Percentiles rank a stretch among this genome's conserved stretches.
Evolutionary conservation across 2,797 vertebrate genomes (phyloP).

Genomic region (Periophthalmus magnuspinnatus): DNA sequence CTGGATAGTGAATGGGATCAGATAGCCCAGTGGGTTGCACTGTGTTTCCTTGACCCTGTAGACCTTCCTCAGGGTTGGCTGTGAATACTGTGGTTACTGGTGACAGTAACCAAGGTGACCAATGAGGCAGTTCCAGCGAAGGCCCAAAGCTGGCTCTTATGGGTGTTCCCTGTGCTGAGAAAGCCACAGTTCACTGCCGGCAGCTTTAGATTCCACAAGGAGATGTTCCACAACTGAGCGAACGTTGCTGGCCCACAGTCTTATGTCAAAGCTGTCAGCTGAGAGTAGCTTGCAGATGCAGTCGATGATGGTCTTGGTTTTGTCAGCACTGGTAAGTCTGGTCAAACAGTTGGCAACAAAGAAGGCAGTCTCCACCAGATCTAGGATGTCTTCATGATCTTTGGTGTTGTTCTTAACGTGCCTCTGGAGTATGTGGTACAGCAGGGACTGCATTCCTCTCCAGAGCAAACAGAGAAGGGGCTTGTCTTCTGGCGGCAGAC

Average conservation of each 20-base stretch:
- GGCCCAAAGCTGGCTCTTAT: no score
- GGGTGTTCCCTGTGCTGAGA: no score
- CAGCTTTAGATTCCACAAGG: no score
- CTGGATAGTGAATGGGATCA: background rate
- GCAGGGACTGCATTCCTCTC: no score
- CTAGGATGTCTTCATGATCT: no score
- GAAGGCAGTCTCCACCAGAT: no score
- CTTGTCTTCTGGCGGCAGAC: no score
- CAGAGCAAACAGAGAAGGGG: no score
- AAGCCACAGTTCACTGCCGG: no score
- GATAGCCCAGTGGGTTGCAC: background rate
- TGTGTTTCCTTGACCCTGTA: background rate
- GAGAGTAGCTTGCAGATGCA: background rate
- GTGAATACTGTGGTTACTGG: background rate
- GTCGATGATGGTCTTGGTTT: constrained; percentile 1
- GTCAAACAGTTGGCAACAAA: no score
- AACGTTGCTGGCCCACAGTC: constrained; percentile 14
- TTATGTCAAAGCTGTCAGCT: constrained; percentile 10
- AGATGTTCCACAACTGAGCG: background rate
- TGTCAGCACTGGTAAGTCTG: background rate
- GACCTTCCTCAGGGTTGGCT: background rate
- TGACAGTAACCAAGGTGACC: background rate
- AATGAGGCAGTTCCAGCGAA: background rate
- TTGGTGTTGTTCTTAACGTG: no score
- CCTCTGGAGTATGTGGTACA: no score